A percentile compares a stretch with the other conserved stretches of the same genome.
Conservation (phyloP, 37 sponge, comb jelly and placozoan genomes). For the Beroe ovata region DNA sequence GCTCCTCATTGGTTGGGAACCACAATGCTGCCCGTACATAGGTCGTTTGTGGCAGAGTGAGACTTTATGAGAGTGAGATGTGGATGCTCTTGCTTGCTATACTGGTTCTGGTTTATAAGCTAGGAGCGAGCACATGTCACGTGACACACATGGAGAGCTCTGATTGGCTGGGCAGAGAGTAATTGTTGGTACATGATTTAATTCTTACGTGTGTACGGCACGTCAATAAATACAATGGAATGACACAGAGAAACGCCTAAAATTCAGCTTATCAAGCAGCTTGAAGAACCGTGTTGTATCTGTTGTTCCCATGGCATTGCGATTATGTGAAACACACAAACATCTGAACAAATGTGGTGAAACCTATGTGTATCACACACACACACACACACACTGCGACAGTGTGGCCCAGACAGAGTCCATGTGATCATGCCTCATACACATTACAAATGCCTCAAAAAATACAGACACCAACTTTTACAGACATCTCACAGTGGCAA, state of each 20-base stretch:
- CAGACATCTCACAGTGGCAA: too few species aligned
- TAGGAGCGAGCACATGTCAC: neutral
- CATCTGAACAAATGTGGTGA: too few species aligned
- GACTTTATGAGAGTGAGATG: neutral
- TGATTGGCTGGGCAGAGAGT: neutral
- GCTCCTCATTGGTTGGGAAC: neutral
- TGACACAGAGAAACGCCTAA: conserved; percentile 53
- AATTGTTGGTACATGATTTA: conserved; percentile 61
- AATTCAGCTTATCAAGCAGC: too few species aligned
- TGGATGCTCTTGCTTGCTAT: conserved; percentile 22
- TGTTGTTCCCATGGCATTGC: neutral
- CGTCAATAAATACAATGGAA: conserved; percentile 52
- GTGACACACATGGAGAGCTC: neutral
- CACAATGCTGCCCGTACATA: neutral
- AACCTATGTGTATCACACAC: too few species aligned
- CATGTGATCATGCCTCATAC: too few species aligned
- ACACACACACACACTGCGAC: too few species aligned
- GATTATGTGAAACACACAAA: too few species aligned
- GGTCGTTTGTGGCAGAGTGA: conserved; percentile 6
- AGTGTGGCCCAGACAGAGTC: too few species aligned
- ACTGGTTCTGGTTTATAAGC: conserved; percentile 20
- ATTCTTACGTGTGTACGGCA: conserved; percentile 24
- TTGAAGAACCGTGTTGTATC: too few species aligned
- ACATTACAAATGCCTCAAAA: neutral
- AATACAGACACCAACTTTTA: neutral